These are phyloP conservation scores for Eupithecia centaureata DNA, from an alignment of 2,888 invertebrate genomes.

Conservation along the genomic window DNA sequence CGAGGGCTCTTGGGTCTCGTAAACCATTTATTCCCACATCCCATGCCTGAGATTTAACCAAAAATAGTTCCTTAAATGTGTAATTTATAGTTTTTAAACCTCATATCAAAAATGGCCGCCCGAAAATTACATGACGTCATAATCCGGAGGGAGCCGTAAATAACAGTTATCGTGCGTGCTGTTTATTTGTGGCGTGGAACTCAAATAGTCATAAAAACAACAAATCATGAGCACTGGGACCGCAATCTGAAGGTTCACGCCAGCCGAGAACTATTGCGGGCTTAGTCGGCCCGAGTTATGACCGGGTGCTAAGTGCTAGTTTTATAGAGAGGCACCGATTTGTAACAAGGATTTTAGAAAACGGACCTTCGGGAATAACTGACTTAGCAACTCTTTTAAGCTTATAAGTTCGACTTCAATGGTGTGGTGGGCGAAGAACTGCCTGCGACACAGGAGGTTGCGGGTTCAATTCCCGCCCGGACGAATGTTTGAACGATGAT, in stretches of 20 bases:
- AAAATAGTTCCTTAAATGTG: background rate
- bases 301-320: background rate
- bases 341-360: background rate
- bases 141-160: conserved; percentile 38
- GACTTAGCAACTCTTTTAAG: background rate
- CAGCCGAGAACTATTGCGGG: conserved; percentile 5
- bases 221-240: conserved; percentile 41
- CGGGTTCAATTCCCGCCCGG: too few species aligned
- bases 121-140: conserved; percentile 23
- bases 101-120: conserved; percentile 21
- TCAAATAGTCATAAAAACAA: conserved; percentile 41
- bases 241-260: conserved; percentile 30
- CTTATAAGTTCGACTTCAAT: too few species aligned
- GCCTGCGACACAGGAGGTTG: too few species aligned
- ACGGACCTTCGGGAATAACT: background rate
- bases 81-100: conserved; percentile 18
- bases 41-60: background rate
- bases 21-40: background rate
- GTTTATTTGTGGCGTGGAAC: conserved; percentile 38
- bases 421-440: too few species aligned
- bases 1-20: background rate
- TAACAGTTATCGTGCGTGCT: conserved; percentile 37
- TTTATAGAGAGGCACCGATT: background rate
- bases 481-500: too few species aligned
- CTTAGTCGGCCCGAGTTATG: conserved; percentile 6